These are phyloP conservation scores for Temnopleurus reevesii DNA, from an alignment of 53 echinoderm and acorn worm species.

Conservation along the genomic window DNA sequence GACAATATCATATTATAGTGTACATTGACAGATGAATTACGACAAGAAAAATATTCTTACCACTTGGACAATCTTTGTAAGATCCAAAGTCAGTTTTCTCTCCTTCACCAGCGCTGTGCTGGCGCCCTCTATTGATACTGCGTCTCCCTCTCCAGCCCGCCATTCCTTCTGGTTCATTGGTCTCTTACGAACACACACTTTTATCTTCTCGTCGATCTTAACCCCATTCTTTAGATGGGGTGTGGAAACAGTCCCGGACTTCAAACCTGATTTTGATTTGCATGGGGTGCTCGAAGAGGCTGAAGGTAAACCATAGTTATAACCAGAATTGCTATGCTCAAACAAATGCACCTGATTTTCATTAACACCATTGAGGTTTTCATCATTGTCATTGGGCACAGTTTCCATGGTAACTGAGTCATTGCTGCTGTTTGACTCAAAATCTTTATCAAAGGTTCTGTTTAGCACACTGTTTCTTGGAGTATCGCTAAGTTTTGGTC, in stretches of 20 bases:
- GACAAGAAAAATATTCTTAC: constrained; percentile 57
- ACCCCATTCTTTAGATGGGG: neutral
- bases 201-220: constrained; percentile 59
- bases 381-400: neutral
- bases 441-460: constrained; percentile 56
- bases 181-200: constrained; percentile 88
- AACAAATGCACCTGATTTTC: constrained; percentile 56
- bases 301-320: constrained; percentile 89
- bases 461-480: constrained; percentile 25
- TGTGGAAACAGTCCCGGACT: neutral
- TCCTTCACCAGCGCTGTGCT: constrained; percentile 76
- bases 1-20: too few species aligned
- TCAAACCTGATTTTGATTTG: neutral
- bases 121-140: constrained; percentile 66
- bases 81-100: constrained; percentile 79
- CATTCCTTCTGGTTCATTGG: constrained; percentile 83
- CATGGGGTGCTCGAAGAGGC: neutral
- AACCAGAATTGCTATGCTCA: constrained; percentile 63
- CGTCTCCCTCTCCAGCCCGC: constrained; percentile 73
- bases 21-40: too few species aligned
- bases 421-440: neutral
- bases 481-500: constrained; percentile 9
- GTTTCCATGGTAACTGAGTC: neutral
- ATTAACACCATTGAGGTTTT: neutral
- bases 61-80: constrained; percentile 84